These are phyloP conservation scores for Chorisops tibialis DNA, from an alignment of 2,888 invertebrate species.

Conservation along the genomic window DNA sequence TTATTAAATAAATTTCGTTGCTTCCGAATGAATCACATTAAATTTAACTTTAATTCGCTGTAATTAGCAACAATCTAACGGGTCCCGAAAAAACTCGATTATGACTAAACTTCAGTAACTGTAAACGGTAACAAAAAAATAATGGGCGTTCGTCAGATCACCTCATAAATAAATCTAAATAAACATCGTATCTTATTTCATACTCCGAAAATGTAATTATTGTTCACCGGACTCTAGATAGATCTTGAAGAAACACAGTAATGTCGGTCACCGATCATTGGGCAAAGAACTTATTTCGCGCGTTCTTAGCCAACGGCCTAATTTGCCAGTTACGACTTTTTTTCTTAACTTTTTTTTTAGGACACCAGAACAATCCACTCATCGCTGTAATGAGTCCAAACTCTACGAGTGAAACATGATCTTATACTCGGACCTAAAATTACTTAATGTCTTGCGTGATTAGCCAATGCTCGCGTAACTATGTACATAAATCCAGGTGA, in stretches of 20 bases:
- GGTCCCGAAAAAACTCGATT: neutral
- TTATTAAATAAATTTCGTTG: too few species aligned
- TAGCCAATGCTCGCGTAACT: conserved; percentile 7
- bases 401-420: neutral
- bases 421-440: conserved; percentile 4
- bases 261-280: conserved; percentile 15
- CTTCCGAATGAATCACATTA: too few species aligned
- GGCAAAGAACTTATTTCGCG: conserved; percentile 1
- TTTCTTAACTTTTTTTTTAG: neutral
- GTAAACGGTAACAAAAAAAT: conserved; percentile 12
- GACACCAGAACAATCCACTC: neutral
- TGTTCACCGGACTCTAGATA: neutral
- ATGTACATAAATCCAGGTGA: too few species aligned
- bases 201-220: conserved; percentile 11
- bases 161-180: neutral
- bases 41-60: too few species aligned
- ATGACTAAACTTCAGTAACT: conserved; percentile 9
- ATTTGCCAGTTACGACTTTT: conserved; percentile 14
- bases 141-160: conserved; percentile 11
- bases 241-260: too few species aligned
- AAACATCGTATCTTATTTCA: neutral
- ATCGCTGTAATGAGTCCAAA: conserved; percentile 19
- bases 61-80: conserved; percentile 10
- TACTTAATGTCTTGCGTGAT: conserved; percentile 15
- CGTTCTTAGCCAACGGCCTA: conserved; percentile 10